Conservation (phyloP, 2,888 invertebrate genomes). For the Rhingia rostrata region DNA sequence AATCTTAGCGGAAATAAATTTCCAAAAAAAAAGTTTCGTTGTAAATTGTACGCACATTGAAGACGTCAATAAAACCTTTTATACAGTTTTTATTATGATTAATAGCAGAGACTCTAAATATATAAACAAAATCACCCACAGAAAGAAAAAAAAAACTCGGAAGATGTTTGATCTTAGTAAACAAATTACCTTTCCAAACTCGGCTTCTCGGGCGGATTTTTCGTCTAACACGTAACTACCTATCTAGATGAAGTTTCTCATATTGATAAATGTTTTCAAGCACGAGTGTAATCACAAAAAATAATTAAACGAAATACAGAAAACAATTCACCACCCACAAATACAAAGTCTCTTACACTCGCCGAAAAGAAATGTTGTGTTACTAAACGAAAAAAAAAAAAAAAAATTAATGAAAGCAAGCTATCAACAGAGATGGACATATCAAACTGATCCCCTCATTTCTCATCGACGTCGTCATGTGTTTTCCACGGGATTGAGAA, state of each 20-base stretch:
- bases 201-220: slow-evolving; percentile 21
- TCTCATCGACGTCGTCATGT: no score
- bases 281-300: neutral
- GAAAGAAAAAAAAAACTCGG: no score
- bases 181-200: slow-evolving; percentile 40
- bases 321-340: slow-evolving; percentile 38
- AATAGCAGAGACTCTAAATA: no score
- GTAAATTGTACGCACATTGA: no score
- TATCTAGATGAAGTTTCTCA: slow-evolving; percentile 30
- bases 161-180: neutral
- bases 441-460: neutral
- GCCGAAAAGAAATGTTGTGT: slow-evolving; percentile 33
- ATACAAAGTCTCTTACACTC: neutral
- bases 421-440: slow-evolving; percentile 55
- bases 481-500: no score
- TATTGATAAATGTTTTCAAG: slow-evolving; percentile 3
- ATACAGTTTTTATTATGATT: no score
- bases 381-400: slow-evolving; percentile 31
- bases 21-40: no score
- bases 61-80: no score
- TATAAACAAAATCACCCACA: no score
- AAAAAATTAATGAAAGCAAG: slow-evolving; percentile 53
- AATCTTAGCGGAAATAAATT: no score
- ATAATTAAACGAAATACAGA: slow-evolving; percentile 17
- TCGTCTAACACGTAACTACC: slow-evolving; percentile 16